Base-by-base conservation (phyloP, 2,797 vertebrate species). In the Garrulus glandarius region DNA sequence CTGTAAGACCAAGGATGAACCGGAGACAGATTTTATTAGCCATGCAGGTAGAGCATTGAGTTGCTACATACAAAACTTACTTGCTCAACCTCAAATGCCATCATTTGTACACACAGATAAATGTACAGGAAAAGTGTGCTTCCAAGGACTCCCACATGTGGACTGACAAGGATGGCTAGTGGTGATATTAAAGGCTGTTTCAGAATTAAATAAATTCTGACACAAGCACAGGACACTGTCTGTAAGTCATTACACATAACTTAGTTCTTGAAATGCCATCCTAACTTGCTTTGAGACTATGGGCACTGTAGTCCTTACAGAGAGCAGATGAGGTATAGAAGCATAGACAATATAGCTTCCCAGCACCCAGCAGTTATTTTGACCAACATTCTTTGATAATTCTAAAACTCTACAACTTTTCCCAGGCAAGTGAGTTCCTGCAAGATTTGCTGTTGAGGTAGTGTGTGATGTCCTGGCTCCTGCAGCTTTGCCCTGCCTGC, bases 121-220 rank as follows among this genome's bases (percentile, higher is more conserved):
- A 7, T 0, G 0, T 24, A 47, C 1, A 26, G 3, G 15, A 47
- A 83, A 79, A 69, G 8, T 15, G 47, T 5, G 10, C 8, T 55
- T 53, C 46, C 1, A 13, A 60, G 21, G 41, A 63, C 37, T 29
- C 49, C 0, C 0, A 11, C 55, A 39, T n/a, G 37, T 30, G 32
- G 36, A 59, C 64, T 68, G 64, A 43, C 29, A 32, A 26, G 21
- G 30, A n/a, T 21, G 20, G 60, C 29, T n/a, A 47, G 12, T 2
- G 6, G 17, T 59, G 36, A 50, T 61, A 32, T 61, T 72, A 36
- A 92, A 69, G 13, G 19, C n/a, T 43, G 3, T 20, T 90, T 46
- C 63, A 39, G 59, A 87, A 78, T 39, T 52, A 47, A 70, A 78
- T 3, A 52, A 34, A 41, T 43, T 63, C 37, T 2, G 1, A 50